Conservation (phyloP, 2,113 vertebrate species). For the Mola mola region DNA sequence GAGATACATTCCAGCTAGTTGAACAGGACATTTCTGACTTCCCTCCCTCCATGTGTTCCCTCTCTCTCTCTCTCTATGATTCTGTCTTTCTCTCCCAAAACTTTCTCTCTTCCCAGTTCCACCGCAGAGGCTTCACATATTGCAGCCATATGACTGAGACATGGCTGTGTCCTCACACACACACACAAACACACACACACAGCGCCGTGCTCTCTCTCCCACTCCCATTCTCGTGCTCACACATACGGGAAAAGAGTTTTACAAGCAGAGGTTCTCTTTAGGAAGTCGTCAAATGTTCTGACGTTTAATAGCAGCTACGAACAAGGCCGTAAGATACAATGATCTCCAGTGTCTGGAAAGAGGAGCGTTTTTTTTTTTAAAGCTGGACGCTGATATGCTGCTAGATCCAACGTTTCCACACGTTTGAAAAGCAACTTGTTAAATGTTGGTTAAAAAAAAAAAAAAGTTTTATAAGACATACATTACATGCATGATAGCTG, state of each 20-base stretch:
- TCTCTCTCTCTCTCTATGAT: conserved; percentile 38
- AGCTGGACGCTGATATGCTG: conserved; percentile 6
- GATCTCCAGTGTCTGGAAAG: conserved; percentile 62
- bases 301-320: conserved; percentile 75
- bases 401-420: conserved; percentile 3
- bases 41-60: conserved; percentile 66
- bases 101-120: conserved; percentile 72
- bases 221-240: conserved; percentile 51
- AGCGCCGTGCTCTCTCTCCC: conserved; percentile 54
- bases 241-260: conserved; percentile 63
- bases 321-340: conserved; percentile 70
- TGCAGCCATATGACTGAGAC: conserved; percentile 78
- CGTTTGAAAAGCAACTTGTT: conserved; percentile 27
- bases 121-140: conserved; percentile 78
- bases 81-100: conserved; percentile 48
- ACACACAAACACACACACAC: conserved; percentile 33
- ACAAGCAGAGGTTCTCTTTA: conserved; percentile 77
- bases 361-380: not conserved
- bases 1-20: conserved; percentile 75
- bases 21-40: conserved; percentile 75
- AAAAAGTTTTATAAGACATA: not conserved
- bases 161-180: conserved; percentile 57
- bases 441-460: conserved; percentile 29
- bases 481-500: not conserved
- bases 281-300: conserved; percentile 76